Evolutionary conservation across 2,888 invertebrate species (phyloP), one percentile per base, ranked within the genome.

Genomic region (Drosophila gaucha): DNA sequence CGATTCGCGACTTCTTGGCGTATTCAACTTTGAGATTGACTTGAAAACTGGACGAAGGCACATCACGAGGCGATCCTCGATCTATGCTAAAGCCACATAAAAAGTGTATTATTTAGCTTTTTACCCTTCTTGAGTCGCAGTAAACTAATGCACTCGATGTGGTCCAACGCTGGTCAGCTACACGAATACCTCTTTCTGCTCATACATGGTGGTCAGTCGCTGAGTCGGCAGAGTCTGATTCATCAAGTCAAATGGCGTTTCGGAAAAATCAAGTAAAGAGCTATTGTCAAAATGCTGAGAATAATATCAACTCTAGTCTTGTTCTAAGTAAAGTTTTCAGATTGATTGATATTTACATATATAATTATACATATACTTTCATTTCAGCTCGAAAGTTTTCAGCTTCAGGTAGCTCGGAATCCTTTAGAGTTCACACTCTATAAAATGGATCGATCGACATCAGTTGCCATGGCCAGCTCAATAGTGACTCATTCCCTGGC

Each of bases 21-120:
- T 86, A 0, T 1, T 78, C 2, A 82, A 88, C 47, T 82, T 88
- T n/a, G 66, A 78, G 18, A 67, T 82, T 10, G 57, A 82, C 8
- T 18, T 44, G 10, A 28, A 8, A 3, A 82, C 75, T 0, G 86
- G 76, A 2, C 24, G 6, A 0, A 64, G 67, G 0, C 36, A n/a
- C 0, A 26, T 50, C 6, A 82, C 86, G 2, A 47, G 38, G 0
- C 30, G 51, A 3, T 26, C 67, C 0, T 70, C 79, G 2, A 56
- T 82, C 16, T 51, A 56, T 38, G 69, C 76, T n/a, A n/a, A n/a
- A 0, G 56, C 39, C 0, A 0, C 67, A 0, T 24, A 41, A 0
- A 87, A 88, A 14, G 16, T 0, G 0, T 38, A 0, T 18, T 71
- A 1, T 14, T 75, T 4, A 30, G 51, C 22, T 0, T 66, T 2